Conservation (phyloP, 37 sponge, comb jelly and placozoan genomes). For the Halichondria panicea region DNA sequence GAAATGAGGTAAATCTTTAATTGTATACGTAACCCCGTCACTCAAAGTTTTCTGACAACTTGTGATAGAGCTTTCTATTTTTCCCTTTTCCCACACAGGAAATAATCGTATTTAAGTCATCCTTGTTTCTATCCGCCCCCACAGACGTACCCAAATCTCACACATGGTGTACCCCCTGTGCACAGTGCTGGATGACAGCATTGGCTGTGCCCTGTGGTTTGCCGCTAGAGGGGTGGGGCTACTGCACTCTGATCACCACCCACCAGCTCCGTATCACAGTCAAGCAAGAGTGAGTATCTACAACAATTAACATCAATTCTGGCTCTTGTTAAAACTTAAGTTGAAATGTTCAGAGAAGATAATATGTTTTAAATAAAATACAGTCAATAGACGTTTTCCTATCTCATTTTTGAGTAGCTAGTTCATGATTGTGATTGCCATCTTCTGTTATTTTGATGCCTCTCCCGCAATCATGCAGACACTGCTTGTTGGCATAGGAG, state of each 20-base stretch:
- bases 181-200: constrained; percentile 98
- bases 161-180: constrained; percentile 85
- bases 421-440: neutral
- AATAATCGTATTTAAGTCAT: too few relatives aligned
- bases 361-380: too few relatives aligned
- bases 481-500: constrained; percentile 85
- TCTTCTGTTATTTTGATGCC: neutral
- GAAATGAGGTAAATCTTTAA: constrained; percentile 42
- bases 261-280: constrained; percentile 8
- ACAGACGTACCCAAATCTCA: constrained; percentile 44
- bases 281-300: constrained; percentile 36
- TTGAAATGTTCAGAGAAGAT: too few relatives aligned
- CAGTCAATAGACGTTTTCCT: too few relatives aligned
- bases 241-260: constrained; percentile 14
- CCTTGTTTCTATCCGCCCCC: neutral
- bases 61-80: too few relatives aligned
- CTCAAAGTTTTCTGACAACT: too few relatives aligned
- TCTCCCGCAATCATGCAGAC: constrained; percentile 23
- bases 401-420: too few relatives aligned
- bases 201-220: constrained; percentile 99
- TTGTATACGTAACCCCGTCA: too few relatives aligned
- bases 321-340: too few relatives aligned
- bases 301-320: neutral
- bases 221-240: constrained; percentile 85
- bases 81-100: too few relatives aligned